Conservation (phyloP, 2,888 invertebrate genomes). For the Proisotoma minuta region DNA sequence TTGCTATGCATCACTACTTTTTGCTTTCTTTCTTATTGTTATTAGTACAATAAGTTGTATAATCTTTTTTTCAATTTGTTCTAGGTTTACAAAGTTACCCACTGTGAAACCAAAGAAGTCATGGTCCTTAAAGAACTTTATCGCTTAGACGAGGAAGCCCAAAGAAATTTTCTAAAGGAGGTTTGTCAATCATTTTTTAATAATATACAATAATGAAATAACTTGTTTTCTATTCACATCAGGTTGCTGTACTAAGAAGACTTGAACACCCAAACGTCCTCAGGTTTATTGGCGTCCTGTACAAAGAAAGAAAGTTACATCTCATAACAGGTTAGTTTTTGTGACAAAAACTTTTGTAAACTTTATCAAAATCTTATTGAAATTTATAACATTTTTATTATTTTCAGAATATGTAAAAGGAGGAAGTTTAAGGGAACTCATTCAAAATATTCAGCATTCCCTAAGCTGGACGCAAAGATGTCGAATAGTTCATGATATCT, state of each 20-base stretch:
- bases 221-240: slow-evolving; percentile 22
- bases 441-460: slow-evolving; percentile 67
- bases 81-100: slow-evolving; percentile 77
- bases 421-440: slow-evolving; percentile 77
- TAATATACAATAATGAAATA: neutral
- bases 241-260: slow-evolving; percentile 86
- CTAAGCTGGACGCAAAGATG: slow-evolving; percentile 76
- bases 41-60: too few species aligned
- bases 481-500: slow-evolving; percentile 83
- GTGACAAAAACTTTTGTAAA: too few species aligned
- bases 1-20: too few species aligned
- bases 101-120: slow-evolving; percentile 81
- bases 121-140: slow-evolving; percentile 94
- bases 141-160: slow-evolving; percentile 88
- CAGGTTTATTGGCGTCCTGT: slow-evolving; percentile 85
- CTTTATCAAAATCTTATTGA: too few species aligned
- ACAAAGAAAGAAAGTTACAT: slow-evolving; percentile 85
- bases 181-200: slow-evolving; percentile 50
- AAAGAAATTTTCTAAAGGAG: slow-evolving; percentile 90
- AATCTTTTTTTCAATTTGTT: slow-evolving; percentile 17
- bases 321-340: too few species aligned
- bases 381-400: too few species aligned
- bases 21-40: too few species aligned
- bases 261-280: slow-evolving; percentile 85
- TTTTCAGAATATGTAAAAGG: slow-evolving; percentile 91